Evolutionary conservation across 2,888 invertebrate species (phyloP), one percentile per base, ranked within the genome.

Genomic region (Ormyrus thymus): DNA sequence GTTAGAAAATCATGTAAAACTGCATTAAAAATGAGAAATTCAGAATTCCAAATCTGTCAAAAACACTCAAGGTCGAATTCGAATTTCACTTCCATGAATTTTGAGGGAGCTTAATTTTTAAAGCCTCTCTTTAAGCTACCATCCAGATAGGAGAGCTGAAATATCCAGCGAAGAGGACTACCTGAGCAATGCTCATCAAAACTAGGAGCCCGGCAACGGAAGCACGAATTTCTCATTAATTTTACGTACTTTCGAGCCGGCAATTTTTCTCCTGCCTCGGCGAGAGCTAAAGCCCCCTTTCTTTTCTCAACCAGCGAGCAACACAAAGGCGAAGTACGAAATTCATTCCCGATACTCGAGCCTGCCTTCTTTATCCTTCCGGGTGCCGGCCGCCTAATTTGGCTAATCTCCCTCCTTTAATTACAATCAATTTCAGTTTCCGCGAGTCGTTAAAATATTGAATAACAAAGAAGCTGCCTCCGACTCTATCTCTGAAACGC

Each of bases 391-490:
- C 45, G 45, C 43, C n/a, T 71, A 70, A 70, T 76, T 76, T 11
- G 11, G 70, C 70, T 76, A 70, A 76, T 76, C n/a, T 76, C 13
- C 43, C 10, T 29, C 29, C 45, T 48, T 71, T 76, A 76, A 76
- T 76, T 64, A 64, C 70, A 65, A 76, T 76, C 70, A 70, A 76
- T 76, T 76, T 10, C 6, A 61, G 64, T 45, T 65, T 64, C 69
- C 48, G 43, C 51, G 46, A 13, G 50, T 61, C 48, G 65, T 65
- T 65, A 50, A 62, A 71, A 76, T 71, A 65, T 13, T 15, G 58
- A 80, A 75, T 78, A 53, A 81, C 69, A 74, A 68, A 71, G 66
- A 74, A 59, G 74, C 53, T 61, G 68, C 59, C 11, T 46, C 48
- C 15, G 7, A 48, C 50, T 43, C 43, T 4, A 51, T 45, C 68